Evolutionary conservation across 2,797 vertebrate species (phyloP), one percentile per base, ranked within the genome.

Genomic region (Sciaenops ocellatus): DNA sequence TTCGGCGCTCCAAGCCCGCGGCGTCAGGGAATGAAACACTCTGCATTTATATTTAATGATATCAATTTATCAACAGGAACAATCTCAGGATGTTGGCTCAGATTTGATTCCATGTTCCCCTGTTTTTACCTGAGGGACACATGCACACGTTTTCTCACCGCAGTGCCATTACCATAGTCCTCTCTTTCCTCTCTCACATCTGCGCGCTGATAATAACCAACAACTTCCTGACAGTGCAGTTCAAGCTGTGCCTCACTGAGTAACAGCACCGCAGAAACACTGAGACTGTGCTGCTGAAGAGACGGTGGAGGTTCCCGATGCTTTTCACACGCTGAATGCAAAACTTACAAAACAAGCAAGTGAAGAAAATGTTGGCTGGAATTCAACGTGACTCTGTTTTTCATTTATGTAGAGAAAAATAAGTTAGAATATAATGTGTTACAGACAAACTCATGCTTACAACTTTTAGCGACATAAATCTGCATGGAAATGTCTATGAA

Each of bases 11-110:
- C 86, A 65, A 90, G 92, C 94, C 93, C 63, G 80, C 86, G 94
- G 95, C 94, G 30, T 74, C 86, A 71, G 91, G 90, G 91, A 95
- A 94, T 84, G 90, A 94, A 94, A 91, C 88, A 84, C 92, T 93
- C 85, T 2, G 68, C 94, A 95, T 96, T 94, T 95, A 95, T 95
- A 94, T 95, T 95, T 96, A 93, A 96, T 96, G 94, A 94, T 95
- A 95, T 95, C 94, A 94, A 90, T 96, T 95, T 95, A 96, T 94
- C 94, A 95, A 94, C 94, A 95, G 94, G 93, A 94, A 94, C 91
- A 93, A 93, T 95, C 93, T 94, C 93, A 95, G 91, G 94, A 95
- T 94, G 91, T 91, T 91, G 91, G 94, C 93, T 93, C 91, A 93
- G 92, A 93, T 94, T 93, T 90, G 90, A 95, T 92, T 94, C 92